Evolutionary conservation across 2,113 vertebrate genomes (phyloP), one percentile per base, ranked within the genome.

Genomic region (Hippocampus abdominalis): DNA sequence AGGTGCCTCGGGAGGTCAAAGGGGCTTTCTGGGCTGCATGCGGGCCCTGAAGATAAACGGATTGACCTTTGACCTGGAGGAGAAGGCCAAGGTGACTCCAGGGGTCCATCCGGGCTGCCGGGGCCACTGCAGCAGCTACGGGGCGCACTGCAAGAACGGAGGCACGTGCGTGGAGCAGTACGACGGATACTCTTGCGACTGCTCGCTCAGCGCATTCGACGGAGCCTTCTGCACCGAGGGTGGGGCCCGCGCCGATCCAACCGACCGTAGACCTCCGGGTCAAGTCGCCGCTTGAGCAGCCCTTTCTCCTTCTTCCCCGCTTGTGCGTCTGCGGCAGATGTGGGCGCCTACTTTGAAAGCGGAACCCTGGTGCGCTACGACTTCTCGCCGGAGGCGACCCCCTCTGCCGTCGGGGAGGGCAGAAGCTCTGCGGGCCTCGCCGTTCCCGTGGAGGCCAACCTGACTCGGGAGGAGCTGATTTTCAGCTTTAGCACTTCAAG

Each of bases 401-500:
- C 73, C 1, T 56, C 59, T 18, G 73, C 87, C 0, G 25, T 66
- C 21, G 89, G 85, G 71, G 94, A 94, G 4, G 59, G 68, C 25
- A 86, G 66, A 63, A 73, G 69, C 23, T 12, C 9, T 0, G 70
- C 79, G 5, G 65, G 72, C 12, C n/a, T 57, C 1, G 57, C 63
- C 8, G 39, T 79, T 62, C 73, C 76, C 16, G 10, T 51, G 4
- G 90, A 89, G 44, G 70, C 84, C 66, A 93, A 93, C 82, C 85
- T 93, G 73, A 92, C 92, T 0, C 78, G 72, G 16, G 97, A 98
- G 86, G 93, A 95, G 27, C 89, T 99, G 60, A 87, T 89, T 69
- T 95, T 99, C 86, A 98, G 97, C 86, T 99, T 99, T 91, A 99
- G 97, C 71, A 98, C 96, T 29, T 93, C 94, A 80, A 95, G 92